Base-by-base conservation (phyloP, 2,888 invertebrate genomes). In the Neuroscelio doddi region DNA sequence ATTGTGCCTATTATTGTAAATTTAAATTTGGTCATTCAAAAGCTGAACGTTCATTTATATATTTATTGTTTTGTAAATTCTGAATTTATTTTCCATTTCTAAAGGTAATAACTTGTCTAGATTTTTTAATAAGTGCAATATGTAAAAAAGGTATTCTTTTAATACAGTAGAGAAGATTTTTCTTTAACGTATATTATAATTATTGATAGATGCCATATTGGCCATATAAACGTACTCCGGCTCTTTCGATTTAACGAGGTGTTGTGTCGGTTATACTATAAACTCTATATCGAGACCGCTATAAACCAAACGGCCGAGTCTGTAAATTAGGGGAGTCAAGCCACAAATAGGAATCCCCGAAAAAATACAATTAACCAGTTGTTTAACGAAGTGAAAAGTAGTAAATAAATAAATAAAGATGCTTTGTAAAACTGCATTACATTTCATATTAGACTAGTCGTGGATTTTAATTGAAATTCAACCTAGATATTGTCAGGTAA, bases 351-450 rank as follows among this genome's bases (percentile, higher is more conserved):
- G 79, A 80, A 77, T 77, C 78, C 74, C 71, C 75, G 77, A 15
- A 80, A 80, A 81, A 81, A 80, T 78, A 80, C 80, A 81, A 81
- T 81, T 81, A 81, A 77, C 78, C 70, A 73, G 77, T 77, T 76
- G 72, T 80, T 80, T 78, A 78, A 72, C 76, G 74, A 74, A 41
- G 41, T 10, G 24, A 21, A 41, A 41, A n/a, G n/a, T n/a, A n/a
- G n/a, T n/a, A n/a, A n/a, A n/a, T n/a, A n/a, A n/a, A n/a, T n/a
- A 21, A 41, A 41, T n/a, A 32, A 29, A 9, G 29, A 29, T 9
- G 29, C 4, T 29, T 8, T 29, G 9, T n/a, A 39, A 39, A 17
- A 17, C 39, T 15, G 17, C n/a, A 16, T 39, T n/a, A 16, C 16
- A n/a, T n/a, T n/a, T n/a, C n/a, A n/a, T n/a, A n/a, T n/a, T n/a